These are phyloP conservation scores for Melanostoma mellinum DNA, from an alignment of 2,888 invertebrate genomes.

Conservation along the genomic window DNA sequence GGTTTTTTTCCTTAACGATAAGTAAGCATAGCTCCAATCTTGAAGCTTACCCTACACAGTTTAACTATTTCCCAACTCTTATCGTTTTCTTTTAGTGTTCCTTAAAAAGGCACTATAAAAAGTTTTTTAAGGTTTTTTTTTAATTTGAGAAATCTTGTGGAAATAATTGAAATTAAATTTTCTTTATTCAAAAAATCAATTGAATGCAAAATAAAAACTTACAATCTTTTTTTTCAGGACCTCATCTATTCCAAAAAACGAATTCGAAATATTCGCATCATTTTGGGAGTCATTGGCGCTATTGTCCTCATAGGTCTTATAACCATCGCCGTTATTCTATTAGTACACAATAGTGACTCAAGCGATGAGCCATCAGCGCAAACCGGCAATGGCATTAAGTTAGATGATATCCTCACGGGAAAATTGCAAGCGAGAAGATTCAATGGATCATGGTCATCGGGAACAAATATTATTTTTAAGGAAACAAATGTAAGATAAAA, in stretches of 20 bases:
- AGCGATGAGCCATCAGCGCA: constrained; percentile 48
- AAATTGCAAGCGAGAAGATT: constrained; percentile 86
- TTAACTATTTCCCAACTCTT: no score
- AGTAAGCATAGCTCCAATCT: no score
- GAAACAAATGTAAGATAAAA: constrained; percentile 79
- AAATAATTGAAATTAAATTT: no score
- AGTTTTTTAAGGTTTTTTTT: no score
- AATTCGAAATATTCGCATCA: constrained; percentile 83
- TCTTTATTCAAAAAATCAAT: no score
- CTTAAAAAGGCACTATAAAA: no score
- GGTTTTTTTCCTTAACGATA: no score
- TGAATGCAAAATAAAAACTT: no score
- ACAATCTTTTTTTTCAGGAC: constrained; percentile 82
- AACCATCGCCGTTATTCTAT: constrained; percentile 84
- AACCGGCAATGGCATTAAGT: constrained; percentile 81
- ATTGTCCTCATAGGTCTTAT: constrained; percentile 85
- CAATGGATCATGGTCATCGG: constrained; percentile 92
- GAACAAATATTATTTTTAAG: constrained; percentile 86
- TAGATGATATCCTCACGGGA: constrained; percentile 89
- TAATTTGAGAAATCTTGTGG: no score
- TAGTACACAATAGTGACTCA: constrained; percentile 81
- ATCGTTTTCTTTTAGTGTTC: no score
- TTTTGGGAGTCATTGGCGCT: constrained; percentile 84
- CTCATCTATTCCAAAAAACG: constrained; percentile 84
- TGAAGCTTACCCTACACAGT: no score